A percentile compares a stretch with the other conserved stretches of the same genome.
phyloP scores from a whole-genome alignment of 1,140 invertebrate genomes.

The Nasonia giraulti region DNA sequence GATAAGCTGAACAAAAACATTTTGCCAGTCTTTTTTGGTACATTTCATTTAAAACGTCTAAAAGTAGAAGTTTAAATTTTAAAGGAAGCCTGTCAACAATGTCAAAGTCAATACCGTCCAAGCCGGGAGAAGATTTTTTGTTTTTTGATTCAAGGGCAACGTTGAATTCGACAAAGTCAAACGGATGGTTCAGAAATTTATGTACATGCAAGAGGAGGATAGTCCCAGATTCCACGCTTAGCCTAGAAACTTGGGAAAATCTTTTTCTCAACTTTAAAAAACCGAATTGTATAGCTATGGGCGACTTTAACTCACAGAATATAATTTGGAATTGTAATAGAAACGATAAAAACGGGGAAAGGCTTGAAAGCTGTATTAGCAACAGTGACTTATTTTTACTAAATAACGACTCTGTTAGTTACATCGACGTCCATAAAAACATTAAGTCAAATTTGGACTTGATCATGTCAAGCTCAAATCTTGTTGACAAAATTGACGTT shows the following conservation, averaged over 20 bases:
- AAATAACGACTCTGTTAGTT: not conserved
- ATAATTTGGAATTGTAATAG: constrained; percentile 13
- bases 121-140: not conserved
- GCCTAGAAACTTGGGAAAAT: not conserved
- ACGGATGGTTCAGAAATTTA: no score
- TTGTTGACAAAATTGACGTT: not conserved
- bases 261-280: not conserved
- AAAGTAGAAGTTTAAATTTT: not conserved
- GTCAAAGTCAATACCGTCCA: not conserved
- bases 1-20: not conserved
- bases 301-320: not conserved
- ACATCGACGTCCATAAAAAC: not conserved
- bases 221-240: no score
- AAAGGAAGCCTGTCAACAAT: not conserved
- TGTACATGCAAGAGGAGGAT: no score
- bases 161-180: no score
- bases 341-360: not conserved
- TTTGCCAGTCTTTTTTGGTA: not conserved
- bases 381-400: not conserved
- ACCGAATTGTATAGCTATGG: not conserved
- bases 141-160: not conserved
- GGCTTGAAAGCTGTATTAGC: not conserved
- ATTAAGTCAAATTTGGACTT: constrained; percentile 7
- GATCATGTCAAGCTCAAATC: not conserved
- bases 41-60: not conserved